Conservation (phyloP, 92 coral and sea anemone genomes). For the Porites rus region DNA sequence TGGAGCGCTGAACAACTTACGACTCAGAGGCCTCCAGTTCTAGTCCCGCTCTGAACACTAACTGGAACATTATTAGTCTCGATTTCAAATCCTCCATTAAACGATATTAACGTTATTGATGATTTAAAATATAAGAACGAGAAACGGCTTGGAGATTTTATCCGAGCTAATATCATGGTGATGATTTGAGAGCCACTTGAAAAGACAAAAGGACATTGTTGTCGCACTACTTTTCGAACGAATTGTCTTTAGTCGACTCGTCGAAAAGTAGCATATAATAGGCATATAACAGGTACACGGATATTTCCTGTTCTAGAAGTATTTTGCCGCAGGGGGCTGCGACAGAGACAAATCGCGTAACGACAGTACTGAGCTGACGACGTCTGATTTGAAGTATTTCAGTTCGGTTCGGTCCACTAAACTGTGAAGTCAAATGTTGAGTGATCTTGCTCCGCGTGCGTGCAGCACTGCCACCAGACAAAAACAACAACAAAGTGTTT, state of each 20-base stretch:
- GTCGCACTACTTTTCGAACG: constrained; percentile 30
- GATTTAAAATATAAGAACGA: background rate
- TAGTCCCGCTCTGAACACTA: too few relatives aligned
- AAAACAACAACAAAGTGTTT: too few relatives aligned
- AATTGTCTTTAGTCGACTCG: constrained; percentile 13
- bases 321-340: constrained; percentile 19
- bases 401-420: background rate
- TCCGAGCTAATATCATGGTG: background rate
- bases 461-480: too few relatives aligned
- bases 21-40: too few relatives aligned
- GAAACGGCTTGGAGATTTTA: background rate
- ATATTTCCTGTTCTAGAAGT: constrained; percentile 41
- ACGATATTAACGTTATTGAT: too few relatives aligned
- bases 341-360: background rate
- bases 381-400: background rate
- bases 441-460: too few relatives aligned
- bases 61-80: too few relatives aligned
- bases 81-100: too few relatives aligned
- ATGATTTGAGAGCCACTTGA: constrained; percentile 43
- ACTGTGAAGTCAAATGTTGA: too few relatives aligned
- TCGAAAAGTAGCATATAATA: constrained; percentile 8
- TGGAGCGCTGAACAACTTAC: too few relatives aligned
- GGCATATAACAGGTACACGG: constrained; percentile 6
- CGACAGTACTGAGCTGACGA: background rate
- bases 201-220: constrained; percentile 6